These are phyloP conservation scores for Tapirus indicus DNA, from an alignment of 2,797 vertebrate genomes.

Conservation along the genomic window DNA sequence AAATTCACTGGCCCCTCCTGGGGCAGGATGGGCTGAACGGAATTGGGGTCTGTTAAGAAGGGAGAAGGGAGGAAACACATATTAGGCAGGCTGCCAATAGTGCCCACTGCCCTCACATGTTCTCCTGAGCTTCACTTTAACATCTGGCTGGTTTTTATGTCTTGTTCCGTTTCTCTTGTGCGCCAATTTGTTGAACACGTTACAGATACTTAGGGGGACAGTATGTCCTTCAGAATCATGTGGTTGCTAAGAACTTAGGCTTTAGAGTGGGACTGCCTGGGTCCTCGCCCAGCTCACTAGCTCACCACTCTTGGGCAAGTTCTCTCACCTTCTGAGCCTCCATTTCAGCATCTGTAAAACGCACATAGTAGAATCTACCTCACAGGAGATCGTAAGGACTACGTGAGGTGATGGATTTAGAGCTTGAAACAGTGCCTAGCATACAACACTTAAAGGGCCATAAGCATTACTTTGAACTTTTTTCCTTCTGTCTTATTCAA, in stretches of 20 bases:
- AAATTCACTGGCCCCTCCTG: fast-evolving
- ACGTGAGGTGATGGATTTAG: not conserved
- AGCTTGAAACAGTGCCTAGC: not conserved
- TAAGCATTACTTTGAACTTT: not conserved
- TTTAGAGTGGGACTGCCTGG: not conserved
- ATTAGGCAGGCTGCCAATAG: fast-evolving
- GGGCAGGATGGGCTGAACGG: fast-evolving
- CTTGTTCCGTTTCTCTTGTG: not conserved
- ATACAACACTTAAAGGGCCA: fast-evolving
- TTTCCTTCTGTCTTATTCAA: not conserved
- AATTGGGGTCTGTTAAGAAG: too few species aligned
- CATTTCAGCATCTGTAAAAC: not conserved
- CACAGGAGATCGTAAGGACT: not conserved
- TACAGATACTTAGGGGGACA: not conserved
- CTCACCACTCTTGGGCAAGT: not conserved
- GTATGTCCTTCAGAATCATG: fast-evolving
- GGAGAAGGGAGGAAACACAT: not conserved
- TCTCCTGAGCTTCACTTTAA: not conserved
- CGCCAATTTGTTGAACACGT: not conserved
- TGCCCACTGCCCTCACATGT: fast-evolving
- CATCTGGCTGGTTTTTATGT: not conserved
- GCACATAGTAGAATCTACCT: not conserved
- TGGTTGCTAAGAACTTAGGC: not conserved
- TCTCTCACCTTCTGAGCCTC: not conserved
- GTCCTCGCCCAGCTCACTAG: not conserved